Percentiles rank a stretch among this genome's conserved stretches.
Evolutionary conservation across 2,888 invertebrate genomes (phyloP).

Genomic region (Chromoteleia sp.): DNA sequence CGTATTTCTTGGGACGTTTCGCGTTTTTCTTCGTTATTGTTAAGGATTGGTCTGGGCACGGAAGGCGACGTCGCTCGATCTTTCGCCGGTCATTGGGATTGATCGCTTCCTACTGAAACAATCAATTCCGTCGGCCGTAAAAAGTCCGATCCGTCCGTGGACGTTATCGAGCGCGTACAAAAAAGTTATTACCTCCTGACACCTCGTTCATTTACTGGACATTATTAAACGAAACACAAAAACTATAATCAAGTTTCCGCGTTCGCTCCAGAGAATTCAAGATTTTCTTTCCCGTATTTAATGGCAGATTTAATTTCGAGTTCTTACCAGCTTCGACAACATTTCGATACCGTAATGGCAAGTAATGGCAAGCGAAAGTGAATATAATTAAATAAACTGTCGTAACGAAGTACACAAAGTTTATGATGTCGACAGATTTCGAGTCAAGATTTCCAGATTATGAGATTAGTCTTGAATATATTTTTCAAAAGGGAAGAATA

Average conservation of each 20-base stretch:
- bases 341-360: too few relatives aligned
- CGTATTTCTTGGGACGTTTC: constrained; percentile 9
- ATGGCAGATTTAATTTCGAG: too few relatives aligned
- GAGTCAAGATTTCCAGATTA: too few relatives aligned
- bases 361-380: too few relatives aligned
- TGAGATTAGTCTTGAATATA: too few relatives aligned
- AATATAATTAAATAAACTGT: too few relatives aligned
- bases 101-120: constrained; percentile 63
- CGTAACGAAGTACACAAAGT: too few relatives aligned
- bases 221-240: constrained; percentile 51
- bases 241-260: constrained; percentile 30
- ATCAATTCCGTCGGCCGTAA: constrained; percentile 59
- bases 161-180: constrained; percentile 46
- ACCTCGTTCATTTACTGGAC: constrained; percentile 50
- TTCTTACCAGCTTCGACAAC: too few relatives aligned
- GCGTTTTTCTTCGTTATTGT: constrained; percentile 62
- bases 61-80: constrained; percentile 54
- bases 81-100: constrained; percentile 58
- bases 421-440: too few relatives aligned
- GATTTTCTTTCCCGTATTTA: too few relatives aligned
- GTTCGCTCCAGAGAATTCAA: constrained; percentile 6
- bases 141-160: constrained; percentile 32
- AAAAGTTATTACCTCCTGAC: constrained; percentile 58
- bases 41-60: constrained; percentile 45
- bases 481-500: not conserved